Percentiles rank a stretch among this genome's conserved stretches.
phyloP scores from a whole-genome alignment of 2,797 vertebrate genomes.

The Labeo calbasu region DNA sequence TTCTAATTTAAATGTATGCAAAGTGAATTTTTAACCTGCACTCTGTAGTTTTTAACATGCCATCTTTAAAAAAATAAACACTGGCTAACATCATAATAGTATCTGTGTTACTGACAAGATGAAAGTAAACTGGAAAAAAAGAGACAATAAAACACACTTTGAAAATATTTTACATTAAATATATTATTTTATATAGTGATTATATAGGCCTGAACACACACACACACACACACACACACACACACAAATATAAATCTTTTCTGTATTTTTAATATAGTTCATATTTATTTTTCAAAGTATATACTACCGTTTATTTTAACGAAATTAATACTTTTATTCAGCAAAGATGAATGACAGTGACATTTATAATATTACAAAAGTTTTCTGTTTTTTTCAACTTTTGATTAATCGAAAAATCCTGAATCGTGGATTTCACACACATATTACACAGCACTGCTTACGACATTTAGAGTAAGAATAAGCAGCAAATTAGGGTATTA shows the following conservation, averaged over 20 bases:
- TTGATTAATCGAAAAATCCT: not conserved
- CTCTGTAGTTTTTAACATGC: not conserved
- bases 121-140: not conserved
- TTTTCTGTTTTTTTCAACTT: not conserved
- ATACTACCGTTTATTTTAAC: not conserved
- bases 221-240: no score
- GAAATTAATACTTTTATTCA: not conserved
- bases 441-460: not conserved
- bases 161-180: no score
- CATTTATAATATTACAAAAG: not conserved
- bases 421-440: not conserved
- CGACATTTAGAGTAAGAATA: not conserved
- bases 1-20: not conserved
- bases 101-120: not conserved
- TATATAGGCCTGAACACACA: no score
- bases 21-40: not conserved
- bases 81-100: not conserved
- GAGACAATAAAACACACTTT: not conserved
- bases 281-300: not conserved
- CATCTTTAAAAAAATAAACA: not conserved
- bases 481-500: not conserved
- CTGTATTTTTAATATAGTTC: no score
- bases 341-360: not conserved
- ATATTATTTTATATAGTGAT: no score
- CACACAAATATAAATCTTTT: no score